Evolutionary conservation across 2,113 vertebrate genomes (phyloP).

Genomic region (Synodontis membranacea): DNA sequence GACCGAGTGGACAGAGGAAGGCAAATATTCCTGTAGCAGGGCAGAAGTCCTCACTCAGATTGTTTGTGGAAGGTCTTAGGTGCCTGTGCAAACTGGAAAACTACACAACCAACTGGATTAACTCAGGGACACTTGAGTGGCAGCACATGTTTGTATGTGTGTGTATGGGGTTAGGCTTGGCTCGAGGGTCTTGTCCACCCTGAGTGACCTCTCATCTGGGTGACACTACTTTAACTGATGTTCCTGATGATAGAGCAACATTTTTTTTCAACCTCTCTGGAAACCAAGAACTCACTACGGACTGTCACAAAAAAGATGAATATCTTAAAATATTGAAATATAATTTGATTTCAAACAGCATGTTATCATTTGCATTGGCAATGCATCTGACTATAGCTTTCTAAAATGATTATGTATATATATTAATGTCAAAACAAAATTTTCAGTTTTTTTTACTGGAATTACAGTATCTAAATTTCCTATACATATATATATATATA

Average conservation of each 20-base stretch:
- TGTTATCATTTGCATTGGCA: not conserved
- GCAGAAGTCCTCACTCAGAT: conserved; percentile 64
- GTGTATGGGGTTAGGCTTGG: conserved; percentile 44
- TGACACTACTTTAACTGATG: conserved; percentile 71
- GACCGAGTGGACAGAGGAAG: conserved; percentile 57
- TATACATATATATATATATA: too few relatives aligned
- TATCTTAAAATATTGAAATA: not conserved
- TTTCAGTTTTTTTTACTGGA: not conserved
- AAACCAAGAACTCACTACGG: not conserved
- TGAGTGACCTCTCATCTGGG: conserved; percentile 71
- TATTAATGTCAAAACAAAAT: not conserved
- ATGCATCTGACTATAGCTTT: not conserved
- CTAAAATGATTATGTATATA: not conserved
- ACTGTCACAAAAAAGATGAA: not conserved
- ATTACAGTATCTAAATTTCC: not conserved
- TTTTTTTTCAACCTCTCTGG: conserved; percentile 11
- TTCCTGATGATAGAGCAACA: conserved; percentile 57
- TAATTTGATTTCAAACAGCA: not conserved
- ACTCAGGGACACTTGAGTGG: conserved; percentile 64
- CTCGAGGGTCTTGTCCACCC: conserved; percentile 71
- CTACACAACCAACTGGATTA: conserved; percentile 71
- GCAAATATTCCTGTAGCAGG: conserved; percentile 66
- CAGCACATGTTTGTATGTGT: conserved; percentile 56
- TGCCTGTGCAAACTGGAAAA: conserved; percentile 67
- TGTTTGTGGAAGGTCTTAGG: conserved; percentile 79